Conservation (phyloP, 2,113 vertebrate genomes). For the Passer domesticus region DNA sequence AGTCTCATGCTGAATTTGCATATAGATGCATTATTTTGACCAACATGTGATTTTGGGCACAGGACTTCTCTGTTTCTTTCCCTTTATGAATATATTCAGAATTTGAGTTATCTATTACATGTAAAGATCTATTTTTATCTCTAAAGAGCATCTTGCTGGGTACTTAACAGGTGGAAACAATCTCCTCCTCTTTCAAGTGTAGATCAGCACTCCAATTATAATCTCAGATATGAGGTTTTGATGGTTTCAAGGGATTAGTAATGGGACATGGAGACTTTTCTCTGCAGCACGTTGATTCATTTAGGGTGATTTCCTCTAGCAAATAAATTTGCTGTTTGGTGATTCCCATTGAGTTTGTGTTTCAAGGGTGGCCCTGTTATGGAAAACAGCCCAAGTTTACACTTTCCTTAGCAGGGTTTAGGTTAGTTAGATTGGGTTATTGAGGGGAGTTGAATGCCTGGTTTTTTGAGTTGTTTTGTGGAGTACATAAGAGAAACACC, state of each 20-base stretch:
- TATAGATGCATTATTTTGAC: not conserved
- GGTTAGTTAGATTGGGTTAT: not conserved
- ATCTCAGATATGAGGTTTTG: not conserved
- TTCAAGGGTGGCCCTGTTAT: not conserved
- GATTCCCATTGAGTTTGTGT: not conserved
- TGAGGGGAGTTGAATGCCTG: not conserved
- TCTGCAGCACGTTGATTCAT: not conserved
- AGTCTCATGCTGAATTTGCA: not conserved
- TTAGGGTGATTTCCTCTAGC: not conserved
- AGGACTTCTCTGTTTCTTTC: not conserved
- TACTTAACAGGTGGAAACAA: not conserved
- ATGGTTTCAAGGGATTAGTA: conserved; percentile 29
- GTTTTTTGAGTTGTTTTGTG: not conserved
- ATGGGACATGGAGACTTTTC: not conserved
- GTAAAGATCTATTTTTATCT: not conserved
- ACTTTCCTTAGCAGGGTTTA: not conserved
- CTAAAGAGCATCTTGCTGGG: not conserved
- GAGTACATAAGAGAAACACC: not conserved
- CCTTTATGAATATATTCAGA: not conserved
- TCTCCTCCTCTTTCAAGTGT: conserved; percentile 2
- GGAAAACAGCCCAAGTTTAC: not conserved
- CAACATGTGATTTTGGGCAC: not conserved
- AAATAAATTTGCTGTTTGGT: not conserved
- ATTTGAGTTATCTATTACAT: not conserved
- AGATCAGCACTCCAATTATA: not conserved